Percentiles rank a stretch among this genome's conserved stretches.
Evolutionary conservation across 92 coral and sea anemone species (phyloP).

Genomic region (Phenganax marumi): DNA sequence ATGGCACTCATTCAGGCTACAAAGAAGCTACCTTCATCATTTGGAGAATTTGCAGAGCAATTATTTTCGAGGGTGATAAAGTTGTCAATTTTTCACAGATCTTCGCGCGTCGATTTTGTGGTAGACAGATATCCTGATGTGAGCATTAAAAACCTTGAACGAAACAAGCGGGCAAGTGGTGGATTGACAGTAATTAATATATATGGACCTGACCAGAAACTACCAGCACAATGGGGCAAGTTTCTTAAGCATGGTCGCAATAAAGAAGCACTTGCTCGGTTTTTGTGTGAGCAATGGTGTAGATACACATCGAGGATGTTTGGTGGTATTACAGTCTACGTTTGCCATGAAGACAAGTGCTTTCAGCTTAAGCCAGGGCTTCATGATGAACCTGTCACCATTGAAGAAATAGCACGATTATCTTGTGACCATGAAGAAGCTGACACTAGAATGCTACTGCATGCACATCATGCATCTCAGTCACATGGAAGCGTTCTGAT

Average conservation of each 20-base stretch:
- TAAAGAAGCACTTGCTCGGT: slow-evolving; percentile 34
- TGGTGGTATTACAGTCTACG: neutral
- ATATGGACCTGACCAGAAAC: slow-evolving; percentile 13
- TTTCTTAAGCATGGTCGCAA: slow-evolving; percentile 50
- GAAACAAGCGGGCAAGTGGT: too few relatives aligned
- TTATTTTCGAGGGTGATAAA: too few relatives aligned
- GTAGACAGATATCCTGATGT: too few relatives aligned
- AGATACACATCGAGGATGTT: neutral
- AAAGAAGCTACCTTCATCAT: slow-evolving; percentile 53
- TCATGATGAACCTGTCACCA: neutral
- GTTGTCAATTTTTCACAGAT: slow-evolving; percentile 52
- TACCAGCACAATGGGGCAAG: slow-evolving; percentile 63
- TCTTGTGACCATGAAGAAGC: slow-evolving; percentile 18
- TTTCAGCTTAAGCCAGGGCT: neutral
- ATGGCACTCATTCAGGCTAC: slow-evolving; percentile 60
- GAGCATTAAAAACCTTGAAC: too few relatives aligned
- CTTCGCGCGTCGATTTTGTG: slow-evolving; percentile 48
- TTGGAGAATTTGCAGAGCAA: too few relatives aligned
- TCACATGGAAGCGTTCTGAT: too few relatives aligned
- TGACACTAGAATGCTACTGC: too few relatives aligned
- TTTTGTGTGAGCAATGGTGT: too few relatives aligned
- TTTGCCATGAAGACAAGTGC: slow-evolving; percentile 19
- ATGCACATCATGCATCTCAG: neutral
- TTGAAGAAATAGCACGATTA: slow-evolving; percentile 1
- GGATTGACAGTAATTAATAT: too few relatives aligned